These are phyloP conservation scores for Lasioglossum vierecki DNA, from an alignment of 2,888 invertebrate genomes.

Conservation along the genomic window DNA sequence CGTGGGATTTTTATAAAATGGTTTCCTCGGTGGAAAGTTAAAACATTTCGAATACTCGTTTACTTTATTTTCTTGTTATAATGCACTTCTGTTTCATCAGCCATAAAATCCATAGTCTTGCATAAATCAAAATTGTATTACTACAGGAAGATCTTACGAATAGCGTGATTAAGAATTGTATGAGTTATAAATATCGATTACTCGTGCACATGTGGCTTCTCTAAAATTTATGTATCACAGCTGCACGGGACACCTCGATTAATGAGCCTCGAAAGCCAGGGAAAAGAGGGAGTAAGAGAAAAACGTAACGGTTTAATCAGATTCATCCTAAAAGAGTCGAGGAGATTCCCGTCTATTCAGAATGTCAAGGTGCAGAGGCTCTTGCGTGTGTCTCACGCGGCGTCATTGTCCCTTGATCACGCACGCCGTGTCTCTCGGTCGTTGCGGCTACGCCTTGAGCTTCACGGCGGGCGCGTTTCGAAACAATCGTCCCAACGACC, in stretches of 20 bases:
- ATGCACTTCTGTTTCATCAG: no score
- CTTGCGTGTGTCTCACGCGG: conserved; percentile 9
- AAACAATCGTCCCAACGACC: conserved; percentile 62
- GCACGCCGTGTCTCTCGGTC: conserved; percentile 11
- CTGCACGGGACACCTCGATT: neutral
- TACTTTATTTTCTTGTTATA: no score
- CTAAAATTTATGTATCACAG: neutral
- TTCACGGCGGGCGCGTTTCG: conserved; percentile 59
- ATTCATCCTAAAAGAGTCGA: neutral
- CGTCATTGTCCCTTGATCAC: conserved; percentile 24
- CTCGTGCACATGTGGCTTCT: neutral
- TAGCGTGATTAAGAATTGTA: neutral
- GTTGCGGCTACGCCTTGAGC: conserved; percentile 58
- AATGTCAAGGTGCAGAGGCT: conserved; percentile 12
- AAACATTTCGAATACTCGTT: no score
- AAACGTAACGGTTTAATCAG: conserved; percentile 9
- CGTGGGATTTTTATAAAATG: no score
- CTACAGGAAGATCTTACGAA: no score
- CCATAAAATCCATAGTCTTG: no score
- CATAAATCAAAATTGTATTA: no score
- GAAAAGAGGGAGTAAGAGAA: neutral
- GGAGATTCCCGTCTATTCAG: conserved; percentile 2
- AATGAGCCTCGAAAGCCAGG: neutral
- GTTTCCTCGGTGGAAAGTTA: no score
- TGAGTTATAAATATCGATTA: neutral